A percentile compares a stretch with the other conserved stretches of the same genome.
Evolutionary conservation across 2,888 invertebrate genomes (phyloP).

Genomic region (Trissonchulus latispiculum): DNA sequence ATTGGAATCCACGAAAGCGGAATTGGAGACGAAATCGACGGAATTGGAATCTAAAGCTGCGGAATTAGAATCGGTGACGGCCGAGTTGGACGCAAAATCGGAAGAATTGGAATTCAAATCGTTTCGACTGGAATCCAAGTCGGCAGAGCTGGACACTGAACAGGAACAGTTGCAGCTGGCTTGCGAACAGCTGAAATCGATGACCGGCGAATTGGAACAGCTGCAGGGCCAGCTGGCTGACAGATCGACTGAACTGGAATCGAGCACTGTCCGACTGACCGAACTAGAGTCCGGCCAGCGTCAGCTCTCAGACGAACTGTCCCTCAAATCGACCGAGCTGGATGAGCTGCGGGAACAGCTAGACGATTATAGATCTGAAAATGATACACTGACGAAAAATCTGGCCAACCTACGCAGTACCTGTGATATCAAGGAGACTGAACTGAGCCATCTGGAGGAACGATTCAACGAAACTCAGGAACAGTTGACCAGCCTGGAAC

Average conservation of each 20-base stretch:
- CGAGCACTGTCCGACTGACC: background rate
- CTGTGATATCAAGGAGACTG: background rate
- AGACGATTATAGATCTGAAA: background rate
- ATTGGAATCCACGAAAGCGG: no score
- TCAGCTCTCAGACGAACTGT: background rate
- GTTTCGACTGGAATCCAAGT: background rate
- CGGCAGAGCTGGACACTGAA: background rate
- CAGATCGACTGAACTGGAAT: background rate
- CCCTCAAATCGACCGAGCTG: background rate
- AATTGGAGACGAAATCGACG: no score
- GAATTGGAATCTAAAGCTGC: background rate
- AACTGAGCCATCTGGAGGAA: background rate
- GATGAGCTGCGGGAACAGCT: no score
- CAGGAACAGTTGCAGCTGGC: no score
- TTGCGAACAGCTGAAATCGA: no score
- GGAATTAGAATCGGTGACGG: background rate
- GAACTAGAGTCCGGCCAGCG: background rate
- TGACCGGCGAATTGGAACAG: background rate
- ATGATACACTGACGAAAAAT: background rate
- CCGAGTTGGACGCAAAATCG: conserved; percentile 1
- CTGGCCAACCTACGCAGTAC: no score
- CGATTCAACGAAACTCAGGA: background rate
- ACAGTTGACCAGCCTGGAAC: no score
- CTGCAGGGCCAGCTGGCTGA: conserved; percentile 1
- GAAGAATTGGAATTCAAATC: background rate